Conservation (phyloP, 2,888 invertebrate species). For the Erebia ligea region DNA sequence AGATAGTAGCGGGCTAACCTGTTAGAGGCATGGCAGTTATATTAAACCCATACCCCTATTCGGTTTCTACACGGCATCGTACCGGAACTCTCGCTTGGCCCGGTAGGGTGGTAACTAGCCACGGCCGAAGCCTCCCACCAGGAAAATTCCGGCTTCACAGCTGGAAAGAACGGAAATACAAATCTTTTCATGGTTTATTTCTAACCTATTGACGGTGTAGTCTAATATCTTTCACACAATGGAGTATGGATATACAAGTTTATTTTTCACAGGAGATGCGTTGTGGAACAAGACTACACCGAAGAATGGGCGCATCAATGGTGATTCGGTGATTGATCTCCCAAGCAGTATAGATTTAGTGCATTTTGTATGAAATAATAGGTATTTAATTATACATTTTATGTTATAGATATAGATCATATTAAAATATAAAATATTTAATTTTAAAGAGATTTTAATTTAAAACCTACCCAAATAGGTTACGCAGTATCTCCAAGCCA, state of each 20-base stretch:
- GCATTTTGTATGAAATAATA: neutral
- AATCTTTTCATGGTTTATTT: too few species aligned
- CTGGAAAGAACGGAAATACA: too few species aligned
- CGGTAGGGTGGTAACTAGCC: too few species aligned
- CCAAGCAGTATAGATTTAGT: neutral
- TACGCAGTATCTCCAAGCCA: neutral
- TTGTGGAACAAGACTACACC: constrained; percentile 69
- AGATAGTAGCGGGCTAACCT: too few species aligned
- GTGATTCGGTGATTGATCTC: constrained; percentile 43
- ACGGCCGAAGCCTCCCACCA: too few species aligned
- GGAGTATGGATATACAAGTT: neutral
- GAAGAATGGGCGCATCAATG: constrained; percentile 69
- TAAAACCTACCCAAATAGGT: neutral
- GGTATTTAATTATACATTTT: neutral
- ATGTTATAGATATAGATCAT: neutral
- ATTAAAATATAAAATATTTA: neutral
- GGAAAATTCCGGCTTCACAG: too few species aligned
- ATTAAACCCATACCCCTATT: too few species aligned
- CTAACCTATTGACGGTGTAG: too few species aligned
- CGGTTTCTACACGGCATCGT: too few species aligned
- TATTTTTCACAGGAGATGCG: constrained; percentile 64
- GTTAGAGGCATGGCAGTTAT: too few species aligned
- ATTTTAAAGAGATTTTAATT: neutral
- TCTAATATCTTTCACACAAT: too few species aligned
- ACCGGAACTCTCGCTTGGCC: too few species aligned